Base-by-base conservation (phyloP, 2,888 invertebrate genomes). In the Notodonta dromedarius region DNA sequence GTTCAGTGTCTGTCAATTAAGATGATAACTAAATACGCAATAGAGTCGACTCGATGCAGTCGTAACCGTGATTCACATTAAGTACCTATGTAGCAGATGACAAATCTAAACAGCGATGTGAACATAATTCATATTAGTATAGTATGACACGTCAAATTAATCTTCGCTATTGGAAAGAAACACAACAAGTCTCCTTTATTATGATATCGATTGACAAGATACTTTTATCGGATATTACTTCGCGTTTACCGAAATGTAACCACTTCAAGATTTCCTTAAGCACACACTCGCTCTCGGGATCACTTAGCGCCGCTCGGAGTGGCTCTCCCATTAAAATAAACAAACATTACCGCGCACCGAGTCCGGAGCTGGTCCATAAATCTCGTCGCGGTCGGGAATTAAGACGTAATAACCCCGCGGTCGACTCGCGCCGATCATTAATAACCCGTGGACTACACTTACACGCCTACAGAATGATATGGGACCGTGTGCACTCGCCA, bases 381-480 rank as follows among this genome's bases (percentile, higher is more conserved):
- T 60, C 63, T 60, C 44, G 52, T 6, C 52, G 63, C 57, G 14
- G 56, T 14, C 35, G 48, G 60, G 61, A 57, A 63, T 72, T 68
- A 73, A 73, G 73, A 66, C 58, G 61, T 63, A 68, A 70, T 74
- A 70, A 74, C 66, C 72, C 65, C 63, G 51, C 56, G 62, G 62
- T 35, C 39, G 57, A 57, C 53, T 62, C 62, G 60, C 58, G 67
- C 64, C 57, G 71, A 67, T 70, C 74, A 74, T 74, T 74, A 74
- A 74, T 70, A 70, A 74, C 59, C 52, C 12, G 46, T 46, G 56
- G 46, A 35, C 48, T 53, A n/a, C 13, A 24, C 51, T 51, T 24
- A 24, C 9, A 5, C 24, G 51, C 2, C 4, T 24, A 9, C 24
- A 11, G 16, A 16, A 50, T 35, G 7, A n/a, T 16, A 50, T 8